These are phyloP conservation scores for Phenganax subtilis DNA, from an alignment of 92 coral and sea anemone genomes.

Conservation along the genomic window DNA sequence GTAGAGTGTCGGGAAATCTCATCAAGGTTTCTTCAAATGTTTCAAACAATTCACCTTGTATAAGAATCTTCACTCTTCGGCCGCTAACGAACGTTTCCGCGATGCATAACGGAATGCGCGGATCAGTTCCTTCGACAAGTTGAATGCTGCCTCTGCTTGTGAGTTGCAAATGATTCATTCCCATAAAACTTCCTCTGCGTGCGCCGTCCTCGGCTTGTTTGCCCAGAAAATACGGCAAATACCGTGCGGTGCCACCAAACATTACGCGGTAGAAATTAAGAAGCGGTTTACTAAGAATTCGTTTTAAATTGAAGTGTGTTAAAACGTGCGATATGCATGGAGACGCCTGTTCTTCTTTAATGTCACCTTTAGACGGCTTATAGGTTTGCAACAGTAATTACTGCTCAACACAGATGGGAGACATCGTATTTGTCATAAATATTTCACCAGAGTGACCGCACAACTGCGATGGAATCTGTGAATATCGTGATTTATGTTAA, in stretches of 20 bases:
- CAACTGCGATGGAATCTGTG: conserved; percentile 23
- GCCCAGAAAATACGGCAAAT: background rate
- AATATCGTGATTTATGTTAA: conserved; percentile 16
- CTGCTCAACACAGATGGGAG: conserved; percentile 19
- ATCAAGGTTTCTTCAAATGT: conserved; percentile 91
- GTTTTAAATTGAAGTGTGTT: conserved; percentile 22
- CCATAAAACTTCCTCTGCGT: conserved; percentile 23
- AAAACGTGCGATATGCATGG: background rate
- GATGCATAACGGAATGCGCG: conserved; percentile 5
- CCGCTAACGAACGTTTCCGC: conserved; percentile 52
- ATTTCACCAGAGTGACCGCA: conserved; percentile 28
- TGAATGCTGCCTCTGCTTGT: conserved; percentile 37
- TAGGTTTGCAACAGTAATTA: conserved; percentile 16
- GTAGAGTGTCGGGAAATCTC: conserved; percentile 75
- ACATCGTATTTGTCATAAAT: background rate
- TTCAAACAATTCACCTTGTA: conserved; percentile 88
- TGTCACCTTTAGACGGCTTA: background rate
- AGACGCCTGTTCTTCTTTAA: conserved; percentile 17
- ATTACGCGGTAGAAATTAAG: conserved; percentile 26
- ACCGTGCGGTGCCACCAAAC: conserved; percentile 2
- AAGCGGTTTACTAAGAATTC: conserved; percentile 17
- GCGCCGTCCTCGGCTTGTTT: conserved; percentile 20
- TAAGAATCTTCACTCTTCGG: conserved; percentile 73
- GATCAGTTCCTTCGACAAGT: conserved; percentile 32
- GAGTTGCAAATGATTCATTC: conserved; percentile 34